Percentiles rank a stretch among this genome's conserved stretches.
phyloP scores from a whole-genome alignment of 2,113 vertebrate species.

The Paradisaea rubra region DNA sequence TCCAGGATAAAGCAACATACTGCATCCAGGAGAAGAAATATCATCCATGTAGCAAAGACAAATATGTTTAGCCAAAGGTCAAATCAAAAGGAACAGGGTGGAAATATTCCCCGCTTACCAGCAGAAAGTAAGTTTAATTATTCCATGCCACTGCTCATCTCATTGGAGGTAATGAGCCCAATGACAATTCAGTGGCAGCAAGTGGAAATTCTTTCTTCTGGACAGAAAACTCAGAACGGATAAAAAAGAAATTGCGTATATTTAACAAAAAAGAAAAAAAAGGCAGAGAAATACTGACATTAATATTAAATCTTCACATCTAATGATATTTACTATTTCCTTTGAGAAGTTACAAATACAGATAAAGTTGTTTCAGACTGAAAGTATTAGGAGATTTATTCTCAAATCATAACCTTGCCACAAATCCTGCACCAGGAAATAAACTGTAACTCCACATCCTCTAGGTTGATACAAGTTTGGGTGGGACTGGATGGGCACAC shows the following conservation, averaged over 20 bases:
- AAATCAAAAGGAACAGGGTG: neutral
- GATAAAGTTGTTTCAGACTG: neutral
- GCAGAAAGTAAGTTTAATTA: neutral
- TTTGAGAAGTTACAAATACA: neutral
- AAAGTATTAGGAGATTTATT: neutral
- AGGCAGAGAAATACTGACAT: neutral
- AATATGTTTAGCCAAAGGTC: neutral
- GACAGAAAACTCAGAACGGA: neutral
- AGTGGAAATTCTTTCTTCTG: neutral
- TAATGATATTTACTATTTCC: neutral
- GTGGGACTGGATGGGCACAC: neutral
- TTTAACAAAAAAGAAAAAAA: neutral
- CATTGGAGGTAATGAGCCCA: neutral
- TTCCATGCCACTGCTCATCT: neutral
- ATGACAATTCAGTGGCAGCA: neutral
- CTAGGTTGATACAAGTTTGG: neutral
- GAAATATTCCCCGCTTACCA: neutral
- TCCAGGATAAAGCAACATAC: neutral
- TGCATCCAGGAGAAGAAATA: neutral
- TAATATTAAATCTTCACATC: neutral
- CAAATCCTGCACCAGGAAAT: neutral
- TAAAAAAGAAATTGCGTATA: neutral
- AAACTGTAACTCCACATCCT: neutral
- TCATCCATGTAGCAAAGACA: neutral
- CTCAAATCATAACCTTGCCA: neutral